Evolutionary conservation across 1,140 invertebrate genomes (phyloP), one percentile per base, ranked within the genome.

Genomic region (Teleopsis dalmanni): DNA sequence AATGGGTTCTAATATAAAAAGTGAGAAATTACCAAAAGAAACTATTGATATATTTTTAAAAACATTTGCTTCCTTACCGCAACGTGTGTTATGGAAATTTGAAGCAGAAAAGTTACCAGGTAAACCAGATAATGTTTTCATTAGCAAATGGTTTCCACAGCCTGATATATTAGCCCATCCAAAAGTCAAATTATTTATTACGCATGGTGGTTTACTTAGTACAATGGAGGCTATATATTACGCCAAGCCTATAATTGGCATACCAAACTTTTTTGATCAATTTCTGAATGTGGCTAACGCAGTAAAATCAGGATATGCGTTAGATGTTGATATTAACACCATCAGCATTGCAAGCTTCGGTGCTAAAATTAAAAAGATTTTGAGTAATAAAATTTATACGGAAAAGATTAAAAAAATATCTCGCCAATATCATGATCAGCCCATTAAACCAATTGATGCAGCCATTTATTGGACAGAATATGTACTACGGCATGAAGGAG

Each of bases 381-480:
- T 67, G 4, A 22, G 1, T 4, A 59, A 66, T 41, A 23, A 27
- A 4, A 52, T 33, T 3, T 67, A 60, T 44, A 11, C 51, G 5
- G 7, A 49, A 14, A 56, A 52, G 7, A 58, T 53, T 0, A 38
- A 54, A 18, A 22, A 48, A 6, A 62, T 57, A 10, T 66, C 64
- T 0, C 48, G 47, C 3, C 22, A 54, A 4, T 73, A 64, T 48
- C 46, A 54, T 3, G 85, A 89, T 67, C 75, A 80, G 33, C 78
- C 77, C 16, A 56, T 72, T 4, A 64, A 64, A 1, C 79, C 85
- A 0, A 47, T 85, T 41, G 79, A 87, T 16, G 79, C 77, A 1
- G 81, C 81, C 1, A 72, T 83, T 2, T 87, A 79, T 71, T 86
- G 84, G 81, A 73, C 77, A 0, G 85, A 88, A 57, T 80, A 85